A percentile compares a stretch with the other conserved stretches of the same genome.
These are phyloP conservation scores for Pangasius macronema DNA, from an alignment of 2,797 vertebrate species.

Conservation along the genomic window DNA sequence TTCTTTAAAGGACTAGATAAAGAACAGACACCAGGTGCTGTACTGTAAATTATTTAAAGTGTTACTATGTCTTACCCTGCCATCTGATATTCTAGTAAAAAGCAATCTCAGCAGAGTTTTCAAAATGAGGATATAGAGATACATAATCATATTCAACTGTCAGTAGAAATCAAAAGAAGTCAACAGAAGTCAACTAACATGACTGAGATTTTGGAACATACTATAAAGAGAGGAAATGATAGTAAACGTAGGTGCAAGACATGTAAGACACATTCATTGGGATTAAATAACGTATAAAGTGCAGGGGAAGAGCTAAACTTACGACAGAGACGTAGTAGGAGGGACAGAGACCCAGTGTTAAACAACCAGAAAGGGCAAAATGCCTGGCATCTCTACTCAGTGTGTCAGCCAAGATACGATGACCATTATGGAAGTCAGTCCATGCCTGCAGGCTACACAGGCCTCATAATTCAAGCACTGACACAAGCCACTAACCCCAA, in stretches of 20 bases:
- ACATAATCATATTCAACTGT: not conserved
- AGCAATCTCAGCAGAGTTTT: not conserved
- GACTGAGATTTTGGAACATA: not conserved
- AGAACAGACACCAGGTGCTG: slow-evolving; percentile 22
- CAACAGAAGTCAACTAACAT: not conserved
- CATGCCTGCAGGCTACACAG: slow-evolving; percentile 6
- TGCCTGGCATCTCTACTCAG: slow-evolving; percentile 48
- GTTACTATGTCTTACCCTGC: not conserved
- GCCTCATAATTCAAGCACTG: slow-evolving; percentile 41
- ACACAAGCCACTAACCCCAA: slow-evolving; percentile 44
- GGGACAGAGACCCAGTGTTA: slow-evolving; percentile 30
- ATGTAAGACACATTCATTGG: not conserved
- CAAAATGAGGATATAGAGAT: not conserved
- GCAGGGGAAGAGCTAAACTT: slow-evolving; percentile 15
- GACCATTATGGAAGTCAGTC: slow-evolving; percentile 47
- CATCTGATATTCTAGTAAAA: not conserved
- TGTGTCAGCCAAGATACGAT: slow-evolving; percentile 42
- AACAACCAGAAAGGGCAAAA: slow-evolving; percentile 39
- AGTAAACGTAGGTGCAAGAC: not conserved
- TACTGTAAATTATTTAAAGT: slow-evolving; percentile 22
- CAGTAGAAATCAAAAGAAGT: not conserved
- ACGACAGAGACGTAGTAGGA: not conserved
- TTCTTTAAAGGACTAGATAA: slow-evolving; percentile 14
- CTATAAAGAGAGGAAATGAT: not conserved
- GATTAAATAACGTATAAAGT: not conserved